phyloP scores from a whole-genome alignment of 1,140 invertebrate species.

The Lethocerus indicus region DNA sequence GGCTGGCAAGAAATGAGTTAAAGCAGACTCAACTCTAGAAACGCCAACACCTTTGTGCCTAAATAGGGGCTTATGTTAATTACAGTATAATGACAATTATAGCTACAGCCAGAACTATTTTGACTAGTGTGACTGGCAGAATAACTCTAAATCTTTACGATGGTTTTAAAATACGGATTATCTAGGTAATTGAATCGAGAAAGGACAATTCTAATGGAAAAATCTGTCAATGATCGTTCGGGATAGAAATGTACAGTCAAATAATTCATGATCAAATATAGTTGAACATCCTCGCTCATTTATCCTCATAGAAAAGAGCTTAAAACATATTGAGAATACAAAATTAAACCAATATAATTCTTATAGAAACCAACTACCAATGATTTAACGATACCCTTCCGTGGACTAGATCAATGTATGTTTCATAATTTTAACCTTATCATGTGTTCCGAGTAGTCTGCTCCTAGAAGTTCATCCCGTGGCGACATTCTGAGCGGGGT shows the following conservation, averaged over 20 bases:
- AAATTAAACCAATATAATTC: neutral
- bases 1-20: too few relatives aligned
- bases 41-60: conserved; percentile 32
- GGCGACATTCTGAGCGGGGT: conserved; percentile 67
- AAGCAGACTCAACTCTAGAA: conserved; percentile 36
- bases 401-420: conserved; percentile 28
- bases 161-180: too few relatives aligned
- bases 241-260: neutral
- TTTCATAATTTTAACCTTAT: conserved; percentile 26
- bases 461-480: conserved; percentile 69
- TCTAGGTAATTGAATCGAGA: neutral
- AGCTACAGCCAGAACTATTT: neutral
- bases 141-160: too few relatives aligned
- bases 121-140: too few relatives aligned
- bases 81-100: neutral
- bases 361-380: neutral
- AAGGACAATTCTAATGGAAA: neutral
- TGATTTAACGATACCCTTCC: neutral
- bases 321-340: neutral
- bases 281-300: neutral
- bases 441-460: conserved; percentile 72
- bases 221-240: neutral
- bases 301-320: neutral
- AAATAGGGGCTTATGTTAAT: neutral
- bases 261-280: neutral